Evolutionary conservation across 2,113 vertebrate species (phyloP).

Genomic region (cattle (Bos taurus)): ARS-UCD2.0 NC_037332.1:43395501-43396000

Average conservation of each 20-base stretch:
- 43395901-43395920: not conserved
- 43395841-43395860: not conserved
- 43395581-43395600: not conserved
- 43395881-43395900: not conserved
- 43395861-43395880: not conserved
- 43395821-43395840: not conserved
- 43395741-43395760: not conserved
- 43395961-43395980: not conserved
- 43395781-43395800: not conserved
- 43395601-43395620: not conserved
- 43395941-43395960: not conserved
- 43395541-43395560: not conserved
- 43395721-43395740: not conserved
- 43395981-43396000: not conserved
- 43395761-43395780: not conserved
- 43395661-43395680: no score
- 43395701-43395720: not conserved
- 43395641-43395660: not conserved
- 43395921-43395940: not conserved
- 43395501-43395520: not conserved
- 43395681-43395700: not conserved
- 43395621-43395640: not conserved
- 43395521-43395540: not conserved
- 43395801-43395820: not conserved
- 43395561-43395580: not conserved